Base-by-base conservation (phyloP, 2,888 invertebrate species). In the Exocentrus adspersus region DNA sequence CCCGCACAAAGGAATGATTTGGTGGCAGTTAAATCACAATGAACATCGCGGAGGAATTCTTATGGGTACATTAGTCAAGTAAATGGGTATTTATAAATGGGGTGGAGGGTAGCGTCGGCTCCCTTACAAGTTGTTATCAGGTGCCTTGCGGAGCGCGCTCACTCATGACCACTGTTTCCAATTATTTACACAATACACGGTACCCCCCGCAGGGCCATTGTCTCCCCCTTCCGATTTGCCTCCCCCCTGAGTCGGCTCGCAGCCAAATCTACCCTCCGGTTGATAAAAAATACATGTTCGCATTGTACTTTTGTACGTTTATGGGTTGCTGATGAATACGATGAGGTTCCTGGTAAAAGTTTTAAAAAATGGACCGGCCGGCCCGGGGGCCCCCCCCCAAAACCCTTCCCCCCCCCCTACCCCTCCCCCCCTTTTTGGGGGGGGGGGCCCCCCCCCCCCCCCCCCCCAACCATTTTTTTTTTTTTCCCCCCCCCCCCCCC, bases 141-240 rank as follows among this genome's bases (percentile, higher is more conserved):
- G 77, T 77, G 76, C 72, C 73, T 70, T 68, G 69, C 66, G 46
- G 45, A 46, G 57, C 74, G 74, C 76, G 73, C 70, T 74, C 75
- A 73, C 71, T 78, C 77, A 77, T 77, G 78, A 78, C 78, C 78
- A 77, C 78, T 79, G 78, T 77, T 79, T 77, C 77, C 79, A 79
- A 79, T 79, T 79, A 78, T 78, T 77, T 77, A 75, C 78, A 78
- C 78, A 78, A 78, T 78, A 72, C 77, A 64, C 73, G 71, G 71
- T 75, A 72, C 75, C 77, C n/a, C 75, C 77, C 68, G 67, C 64
- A 57, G 69, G 58, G 69, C 71, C 66, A 68, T 73, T 74, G 75
- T 72, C 71, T 69, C 50, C 64, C 67, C 67, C 59, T 45, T 72
- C 70, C 68, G 66, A 68, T 66, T 65, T 62, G 24, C 52, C 62